Evolutionary conservation across 2,888 invertebrate species (phyloP), one percentile per base, ranked within the genome.

Genomic region (Dichetophora obliterata): DNA sequence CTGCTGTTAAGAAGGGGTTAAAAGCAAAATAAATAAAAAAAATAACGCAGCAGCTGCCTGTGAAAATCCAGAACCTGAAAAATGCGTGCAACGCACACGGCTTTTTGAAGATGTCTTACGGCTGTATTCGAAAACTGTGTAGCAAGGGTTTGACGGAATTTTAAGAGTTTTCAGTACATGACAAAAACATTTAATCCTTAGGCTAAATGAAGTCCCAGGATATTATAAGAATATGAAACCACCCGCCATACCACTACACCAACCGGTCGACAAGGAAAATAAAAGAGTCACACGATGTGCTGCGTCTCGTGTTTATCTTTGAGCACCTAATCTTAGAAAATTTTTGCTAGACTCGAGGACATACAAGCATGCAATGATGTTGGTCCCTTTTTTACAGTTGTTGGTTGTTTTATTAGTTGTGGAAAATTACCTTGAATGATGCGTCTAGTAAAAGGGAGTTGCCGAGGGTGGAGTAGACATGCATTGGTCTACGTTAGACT

Each of bases 271-370:
- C 16, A 16, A 11, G 59, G 3, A 50, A 31, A 19, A 61, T 43
- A 48, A 43, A 52, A 19, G 24, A 66, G 52, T 66, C 74, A 34
- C 48, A 65, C 19, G 65, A 50, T 52, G 27, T 27, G 63, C 31
- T 27, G 63, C 31, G 54, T 74, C 66, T 65, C 74, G 34, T 74
- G 65, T 66, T 74, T 74, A 74, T 74, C 65, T 65, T 74, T 54
- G 65, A 74, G 66, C 65, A 54, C 74, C 65, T 74, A 74, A 65
- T 66, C 74, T 74, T 74, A 66, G 52, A 65, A 74, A 74, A 65
- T 74, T 74, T 65, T 31, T 65, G 73, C 34, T 27, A 31, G 31
- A 16, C 63, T 43, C 50, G 63, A 63, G 31, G 65, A n/a, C n/a
- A n/a, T n/a, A n/a, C n/a, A 37, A 48, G 19, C 22, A 2, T 24